Percentiles rank a stretch among this genome's conserved stretches.
phyloP scores from a whole-genome alignment of 2,113 vertebrate genomes.

The Uropsilus gracilis region DNA sequence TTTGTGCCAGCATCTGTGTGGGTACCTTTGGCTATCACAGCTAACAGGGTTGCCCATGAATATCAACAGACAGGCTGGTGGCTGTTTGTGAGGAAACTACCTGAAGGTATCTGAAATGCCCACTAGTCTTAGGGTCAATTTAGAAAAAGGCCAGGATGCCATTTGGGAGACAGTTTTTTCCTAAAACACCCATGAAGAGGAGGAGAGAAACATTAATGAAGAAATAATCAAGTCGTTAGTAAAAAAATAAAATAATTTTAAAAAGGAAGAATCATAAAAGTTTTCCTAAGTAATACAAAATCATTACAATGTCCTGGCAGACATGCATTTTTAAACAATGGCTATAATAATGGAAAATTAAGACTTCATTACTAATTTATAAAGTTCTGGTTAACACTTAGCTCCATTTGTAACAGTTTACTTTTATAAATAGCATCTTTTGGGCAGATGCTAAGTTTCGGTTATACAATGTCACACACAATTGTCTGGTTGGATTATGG shows the following conservation, averaged over 20 bases:
- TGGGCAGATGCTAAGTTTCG: constrained; percentile 72
- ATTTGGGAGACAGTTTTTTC: constrained; percentile 44
- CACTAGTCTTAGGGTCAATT: constrained; percentile 59
- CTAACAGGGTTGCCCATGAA: constrained; percentile 79
- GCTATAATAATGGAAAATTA: constrained; percentile 89
- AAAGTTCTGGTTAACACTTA: constrained; percentile 84
- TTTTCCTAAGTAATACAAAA: constrained; percentile 86
- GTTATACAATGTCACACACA: constrained; percentile 36
- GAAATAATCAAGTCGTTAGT: constrained; percentile 77
- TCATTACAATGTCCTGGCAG: constrained; percentile 84
- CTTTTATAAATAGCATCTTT: constrained; percentile 82
- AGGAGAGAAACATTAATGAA: constrained; percentile 74
- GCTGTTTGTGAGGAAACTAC: constrained; percentile 77
- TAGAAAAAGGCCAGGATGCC: background rate
- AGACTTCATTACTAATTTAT: constrained; percentile 89
- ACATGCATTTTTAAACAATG: constrained; percentile 89
- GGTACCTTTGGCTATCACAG: constrained; percentile 82
- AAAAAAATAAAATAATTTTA: constrained; percentile 48
- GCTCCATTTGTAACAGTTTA: constrained; percentile 77
- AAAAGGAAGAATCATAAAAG: constrained; percentile 65
- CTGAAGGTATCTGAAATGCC: constrained; percentile 70
- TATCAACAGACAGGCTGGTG: constrained; percentile 81
- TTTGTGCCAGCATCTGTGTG: constrained; percentile 73
- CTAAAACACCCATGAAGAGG: constrained; percentile 41
- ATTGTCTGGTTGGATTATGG: constrained; percentile 10